Evolutionary conservation across 2,888 invertebrate species (phyloP).

Genomic region (Emmelina monodactyla): DNA sequence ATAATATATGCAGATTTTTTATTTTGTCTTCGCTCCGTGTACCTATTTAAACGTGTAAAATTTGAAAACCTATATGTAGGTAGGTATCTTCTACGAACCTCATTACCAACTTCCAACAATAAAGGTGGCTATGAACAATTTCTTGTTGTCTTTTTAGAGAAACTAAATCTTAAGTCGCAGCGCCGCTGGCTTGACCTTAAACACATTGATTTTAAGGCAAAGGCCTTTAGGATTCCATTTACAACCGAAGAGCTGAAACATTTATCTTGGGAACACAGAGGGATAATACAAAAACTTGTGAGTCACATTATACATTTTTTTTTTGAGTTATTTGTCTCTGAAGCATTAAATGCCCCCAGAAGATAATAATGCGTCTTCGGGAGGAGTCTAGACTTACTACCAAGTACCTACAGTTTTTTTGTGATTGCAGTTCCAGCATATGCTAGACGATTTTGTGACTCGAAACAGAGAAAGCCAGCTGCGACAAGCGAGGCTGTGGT

Average conservation of each 20-base stretch:
- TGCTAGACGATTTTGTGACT: constrained; percentile 35
- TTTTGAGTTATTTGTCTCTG: neutral
- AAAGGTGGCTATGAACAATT: too few relatives aligned
- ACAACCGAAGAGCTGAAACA: constrained; percentile 31
- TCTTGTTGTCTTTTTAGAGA: too few relatives aligned
- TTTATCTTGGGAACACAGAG: constrained; percentile 41
- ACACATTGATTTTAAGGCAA: constrained; percentile 40
- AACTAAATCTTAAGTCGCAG: constrained; percentile 82
- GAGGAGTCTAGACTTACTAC: neutral
- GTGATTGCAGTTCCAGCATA: constrained; percentile 30
- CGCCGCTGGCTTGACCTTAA: constrained; percentile 71
- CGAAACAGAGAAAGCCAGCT: constrained; percentile 39
- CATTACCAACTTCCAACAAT: too few relatives aligned
- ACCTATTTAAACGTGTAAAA: too few relatives aligned
- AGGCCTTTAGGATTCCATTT: constrained; percentile 42
- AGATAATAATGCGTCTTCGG: neutral
- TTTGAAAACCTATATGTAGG: too few relatives aligned
- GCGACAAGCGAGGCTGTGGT: constrained; percentile 45
- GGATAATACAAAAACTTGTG: constrained; percentile 40
- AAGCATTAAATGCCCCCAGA: neutral
- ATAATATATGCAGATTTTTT: too few relatives aligned
- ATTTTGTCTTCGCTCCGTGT: too few relatives aligned
- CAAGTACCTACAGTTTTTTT: neutral
- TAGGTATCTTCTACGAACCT: too few relatives aligned
- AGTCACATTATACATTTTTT: constrained; percentile 5